Conservation (phyloP, 64 coral and sea anemone species). For the Dendrophyllia cribrosa region DNA sequence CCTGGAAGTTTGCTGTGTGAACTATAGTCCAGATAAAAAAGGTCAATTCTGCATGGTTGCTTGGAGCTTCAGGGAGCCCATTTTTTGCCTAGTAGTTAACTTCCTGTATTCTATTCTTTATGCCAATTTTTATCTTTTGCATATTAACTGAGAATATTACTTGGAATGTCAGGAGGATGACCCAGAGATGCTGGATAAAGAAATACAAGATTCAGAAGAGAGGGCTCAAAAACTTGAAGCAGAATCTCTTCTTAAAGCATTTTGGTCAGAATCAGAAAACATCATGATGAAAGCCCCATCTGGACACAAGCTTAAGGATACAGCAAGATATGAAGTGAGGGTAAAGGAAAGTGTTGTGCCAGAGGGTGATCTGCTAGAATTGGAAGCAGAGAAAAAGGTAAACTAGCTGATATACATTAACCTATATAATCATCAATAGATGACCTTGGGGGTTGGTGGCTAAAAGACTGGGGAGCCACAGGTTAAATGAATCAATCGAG, state of each 20-base stretch:
- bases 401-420: conserved; percentile 11
- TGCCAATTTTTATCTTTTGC: too few relatives aligned
- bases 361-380: conserved; percentile 53
- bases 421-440: too few relatives aligned
- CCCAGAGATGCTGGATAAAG: conserved; percentile 48
- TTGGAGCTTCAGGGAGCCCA: too few relatives aligned
- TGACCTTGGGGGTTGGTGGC: too few relatives aligned
- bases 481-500: too few relatives aligned
- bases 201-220: conserved; percentile 66
- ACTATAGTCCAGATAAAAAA: too few relatives aligned
- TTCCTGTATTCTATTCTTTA: too few relatives aligned
- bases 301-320: conserved; percentile 96
- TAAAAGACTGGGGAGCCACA: too few relatives aligned
- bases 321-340: conserved; percentile 83
- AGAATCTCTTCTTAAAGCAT: conserved; percentile 56
- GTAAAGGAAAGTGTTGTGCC: conserved; percentile 78
- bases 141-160: background rate
- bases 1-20: too few relatives aligned
- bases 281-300: conserved; percentile 81
- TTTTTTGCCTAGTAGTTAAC: too few relatives aligned
- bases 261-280: conserved; percentile 85
- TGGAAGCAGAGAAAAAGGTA: conserved; percentile 92
- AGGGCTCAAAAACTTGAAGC: conserved; percentile 38
- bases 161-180: conserved; percentile 25
- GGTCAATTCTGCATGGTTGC: too few relatives aligned